Conservation (phyloP, 2,888 invertebrate species). For the Parthenolecanium corni region DNA sequence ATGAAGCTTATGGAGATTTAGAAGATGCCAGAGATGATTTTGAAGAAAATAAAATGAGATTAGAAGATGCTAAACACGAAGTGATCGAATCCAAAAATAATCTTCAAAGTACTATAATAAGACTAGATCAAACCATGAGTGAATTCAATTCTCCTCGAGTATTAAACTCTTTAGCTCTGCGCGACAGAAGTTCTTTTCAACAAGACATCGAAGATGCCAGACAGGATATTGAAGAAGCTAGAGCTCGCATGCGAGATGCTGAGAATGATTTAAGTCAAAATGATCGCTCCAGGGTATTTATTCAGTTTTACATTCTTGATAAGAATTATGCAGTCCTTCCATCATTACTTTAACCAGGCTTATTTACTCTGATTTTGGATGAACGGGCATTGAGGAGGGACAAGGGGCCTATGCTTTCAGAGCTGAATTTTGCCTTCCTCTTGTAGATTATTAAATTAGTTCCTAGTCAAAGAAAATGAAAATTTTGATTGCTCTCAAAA, state of each 20-base stretch:
- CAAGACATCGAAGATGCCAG: constrained; percentile 8
- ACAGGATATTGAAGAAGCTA: constrained; percentile 17
- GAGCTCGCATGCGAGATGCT: not conserved
- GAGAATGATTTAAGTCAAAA: constrained; percentile 8
- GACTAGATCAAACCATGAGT: not conserved
- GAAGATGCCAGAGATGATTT: constrained; percentile 9
- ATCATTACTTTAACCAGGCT: not conserved
- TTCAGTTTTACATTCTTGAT: no score
- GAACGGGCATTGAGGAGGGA: no score
- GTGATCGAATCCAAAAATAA: not conserved
- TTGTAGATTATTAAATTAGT: no score
- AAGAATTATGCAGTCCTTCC: not conserved
- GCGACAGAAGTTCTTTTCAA: constrained; percentile 2
- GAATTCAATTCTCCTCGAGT: not conserved
- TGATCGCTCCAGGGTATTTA: not conserved
- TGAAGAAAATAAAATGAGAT: not conserved
- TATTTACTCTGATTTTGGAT: no score
- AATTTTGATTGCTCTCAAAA: no score
- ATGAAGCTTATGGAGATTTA: not conserved
- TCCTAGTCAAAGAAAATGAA: no score
- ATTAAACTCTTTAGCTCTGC: not conserved
- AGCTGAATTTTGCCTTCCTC: no score
- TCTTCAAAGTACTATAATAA: not conserved
- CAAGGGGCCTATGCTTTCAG: no score
- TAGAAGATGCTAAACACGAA: constrained; percentile 11